phyloP scores from a whole-genome alignment of 1,140 invertebrate species.

The Chelonus insularis region DNA sequence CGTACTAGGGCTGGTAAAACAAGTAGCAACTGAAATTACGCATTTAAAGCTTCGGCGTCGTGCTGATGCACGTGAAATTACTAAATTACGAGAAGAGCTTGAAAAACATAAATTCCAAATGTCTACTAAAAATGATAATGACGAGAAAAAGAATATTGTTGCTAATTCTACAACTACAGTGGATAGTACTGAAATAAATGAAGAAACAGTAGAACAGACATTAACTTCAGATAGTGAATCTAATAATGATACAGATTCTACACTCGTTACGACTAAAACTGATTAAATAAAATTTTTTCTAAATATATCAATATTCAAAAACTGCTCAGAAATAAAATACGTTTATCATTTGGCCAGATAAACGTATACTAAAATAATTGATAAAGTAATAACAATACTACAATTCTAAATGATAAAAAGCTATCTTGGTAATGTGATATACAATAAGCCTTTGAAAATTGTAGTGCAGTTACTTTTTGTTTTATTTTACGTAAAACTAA shows the following conservation, averaged over 20 bases:
- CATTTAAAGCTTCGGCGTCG: conserved; percentile 39
- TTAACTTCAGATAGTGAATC: conserved; percentile 31
- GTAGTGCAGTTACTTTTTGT: conserved; percentile 27
- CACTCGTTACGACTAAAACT: conserved; percentile 25
- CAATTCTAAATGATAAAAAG: conserved; percentile 42
- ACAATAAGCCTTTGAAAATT: conserved; percentile 49
- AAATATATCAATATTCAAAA: conserved; percentile 17
- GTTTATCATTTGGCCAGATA: conserved; percentile 40
- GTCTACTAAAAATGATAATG: conserved; percentile 1
- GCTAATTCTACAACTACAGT: conserved; percentile 38
- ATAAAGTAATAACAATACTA: conserved; percentile 35
- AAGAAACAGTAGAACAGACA: conserved; percentile 34
- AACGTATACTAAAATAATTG: conserved; percentile 40
- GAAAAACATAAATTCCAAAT: conserved; percentile 35
- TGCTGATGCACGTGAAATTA: conserved; percentile 40
- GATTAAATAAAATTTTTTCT: not conserved
- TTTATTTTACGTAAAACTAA: no score
- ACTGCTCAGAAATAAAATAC: conserved; percentile 43
- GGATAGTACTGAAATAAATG: conserved; percentile 49
- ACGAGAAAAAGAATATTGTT: not conserved
- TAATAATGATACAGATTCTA: conserved; percentile 36
- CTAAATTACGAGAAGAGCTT: conserved; percentile 39
- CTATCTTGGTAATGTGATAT: conserved; percentile 52
- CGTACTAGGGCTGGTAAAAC: conserved; percentile 41
- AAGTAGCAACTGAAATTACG: conserved; percentile 42